phyloP scores from a whole-genome alignment of 1,140 invertebrate genomes.

The Chrysopa pallens region DNA sequence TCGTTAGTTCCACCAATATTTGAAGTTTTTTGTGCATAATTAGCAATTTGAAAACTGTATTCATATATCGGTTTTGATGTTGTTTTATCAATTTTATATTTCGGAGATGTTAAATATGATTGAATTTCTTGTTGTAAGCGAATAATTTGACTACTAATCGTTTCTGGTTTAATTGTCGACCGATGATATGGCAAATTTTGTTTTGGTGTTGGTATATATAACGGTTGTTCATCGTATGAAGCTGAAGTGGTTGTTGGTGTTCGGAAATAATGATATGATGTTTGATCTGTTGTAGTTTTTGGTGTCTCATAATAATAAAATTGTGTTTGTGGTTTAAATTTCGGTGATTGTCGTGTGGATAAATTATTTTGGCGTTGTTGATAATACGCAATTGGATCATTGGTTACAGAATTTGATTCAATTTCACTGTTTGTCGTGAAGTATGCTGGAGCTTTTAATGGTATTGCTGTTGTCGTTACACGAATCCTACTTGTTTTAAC shows the following conservation, averaged over 20 bases:
- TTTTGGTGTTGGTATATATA: background rate
- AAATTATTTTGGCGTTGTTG: conserved; percentile 5
- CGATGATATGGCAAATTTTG: background rate
- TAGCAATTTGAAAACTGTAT: conserved; percentile 33
- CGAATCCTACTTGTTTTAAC: conserved; percentile 4
- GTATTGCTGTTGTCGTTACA: conserved; percentile 33
- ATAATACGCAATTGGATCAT: conserved; percentile 17
- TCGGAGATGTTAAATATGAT: conserved; percentile 1
- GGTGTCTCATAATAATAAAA: conserved; percentile 34
- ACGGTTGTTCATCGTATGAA: background rate
- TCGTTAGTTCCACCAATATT: conserved; percentile 1
- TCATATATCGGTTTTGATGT: conserved; percentile 35
- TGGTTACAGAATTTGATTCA: conserved; percentile 28
- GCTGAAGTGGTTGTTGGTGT: background rate
- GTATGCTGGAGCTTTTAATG: conserved; percentile 28
- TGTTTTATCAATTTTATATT: background rate
- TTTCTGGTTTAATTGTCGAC: conserved; percentile 4
- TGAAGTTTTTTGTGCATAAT: conserved; percentile 20
- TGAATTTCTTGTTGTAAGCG: background rate
- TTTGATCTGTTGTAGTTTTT: background rate
- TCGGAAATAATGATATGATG: background rate
- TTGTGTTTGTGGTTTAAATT: conserved; percentile 28
- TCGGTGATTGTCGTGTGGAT: conserved; percentile 21
- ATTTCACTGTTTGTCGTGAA: conserved; percentile 31
- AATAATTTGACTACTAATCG: conserved; percentile 11